Evolutionary conservation across 2,113 vertebrate genomes (phyloP).

Genomic region (Zeus faber): DNA sequence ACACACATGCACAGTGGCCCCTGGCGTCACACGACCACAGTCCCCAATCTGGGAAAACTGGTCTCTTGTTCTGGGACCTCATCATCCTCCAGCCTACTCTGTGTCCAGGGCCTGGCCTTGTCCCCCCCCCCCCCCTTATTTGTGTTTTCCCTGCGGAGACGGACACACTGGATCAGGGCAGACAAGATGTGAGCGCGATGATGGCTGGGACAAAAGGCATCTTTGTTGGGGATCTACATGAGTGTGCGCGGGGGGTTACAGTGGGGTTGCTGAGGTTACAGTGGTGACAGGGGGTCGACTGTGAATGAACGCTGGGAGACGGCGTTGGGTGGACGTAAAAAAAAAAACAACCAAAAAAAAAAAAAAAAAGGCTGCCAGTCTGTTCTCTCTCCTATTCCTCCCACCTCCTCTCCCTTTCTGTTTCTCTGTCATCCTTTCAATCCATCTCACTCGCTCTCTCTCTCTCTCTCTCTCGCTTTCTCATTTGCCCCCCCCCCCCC

Average conservation of each 20-base stretch:
- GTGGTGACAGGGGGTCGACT: constrained; percentile 50
- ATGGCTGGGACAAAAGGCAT: constrained; percentile 55
- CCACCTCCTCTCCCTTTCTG: constrained; percentile 10
- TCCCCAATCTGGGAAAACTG: constrained; percentile 44
- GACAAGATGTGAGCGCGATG: constrained; percentile 57
- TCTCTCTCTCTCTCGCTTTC: constrained; percentile 12
- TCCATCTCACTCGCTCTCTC: constrained; percentile 7
- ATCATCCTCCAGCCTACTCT: constrained; percentile 23
- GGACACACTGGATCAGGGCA: constrained; percentile 46
- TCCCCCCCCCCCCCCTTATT: constrained; percentile 31
- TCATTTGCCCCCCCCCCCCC: constrained; percentile 6
- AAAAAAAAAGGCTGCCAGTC: constrained; percentile 38
- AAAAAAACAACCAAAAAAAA: not conserved
- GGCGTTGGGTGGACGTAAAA: constrained; percentile 47
- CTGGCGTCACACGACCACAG: constrained; percentile 30
- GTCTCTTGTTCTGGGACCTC: constrained; percentile 53
- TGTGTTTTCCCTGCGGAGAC: constrained; percentile 57
- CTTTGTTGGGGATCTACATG: constrained; percentile 64
- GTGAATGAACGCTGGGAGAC: constrained; percentile 39
- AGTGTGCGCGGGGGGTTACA: constrained; percentile 10
- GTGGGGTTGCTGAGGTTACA: constrained; percentile 17
- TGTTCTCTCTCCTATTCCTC: constrained; percentile 22
- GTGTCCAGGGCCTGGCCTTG: constrained; percentile 8
- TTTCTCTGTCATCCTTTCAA: not conserved
- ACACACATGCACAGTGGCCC: constrained; percentile 21